phyloP scores from a whole-genome alignment of 2,797 vertebrate genomes.

The Hyperoplus immaculatus region DNA sequence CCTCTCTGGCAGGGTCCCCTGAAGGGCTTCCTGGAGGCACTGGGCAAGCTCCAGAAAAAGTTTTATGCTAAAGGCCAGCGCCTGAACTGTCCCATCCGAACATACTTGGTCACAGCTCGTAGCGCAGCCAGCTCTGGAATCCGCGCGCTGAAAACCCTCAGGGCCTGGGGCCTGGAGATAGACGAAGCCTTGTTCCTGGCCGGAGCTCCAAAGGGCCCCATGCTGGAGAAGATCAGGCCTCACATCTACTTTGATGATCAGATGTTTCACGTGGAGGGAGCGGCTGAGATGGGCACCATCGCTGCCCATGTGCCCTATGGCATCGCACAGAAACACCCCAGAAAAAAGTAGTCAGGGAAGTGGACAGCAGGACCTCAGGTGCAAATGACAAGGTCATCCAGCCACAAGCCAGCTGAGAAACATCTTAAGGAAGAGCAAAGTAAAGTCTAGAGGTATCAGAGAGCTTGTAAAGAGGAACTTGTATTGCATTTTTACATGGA shows the following conservation, averaged over 20 bases:
- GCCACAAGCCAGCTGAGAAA: neutral
- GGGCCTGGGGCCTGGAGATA: slow-evolving; percentile 96
- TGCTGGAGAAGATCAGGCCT: slow-evolving; percentile 95
- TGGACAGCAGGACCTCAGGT: slow-evolving; percentile 48
- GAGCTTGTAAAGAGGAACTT: slow-evolving; percentile 33
- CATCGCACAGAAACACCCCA: slow-evolving; percentile 88
- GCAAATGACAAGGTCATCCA: neutral
- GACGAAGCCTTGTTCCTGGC: slow-evolving; percentile 97
- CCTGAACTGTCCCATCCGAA: slow-evolving; percentile 95
- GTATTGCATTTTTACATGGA: slow-evolving; percentile 29
- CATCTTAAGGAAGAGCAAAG: neutral
- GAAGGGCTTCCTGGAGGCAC: slow-evolving; percentile 93
- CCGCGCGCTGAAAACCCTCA: slow-evolving; percentile 95
- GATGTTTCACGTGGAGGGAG: slow-evolving; percentile 98
- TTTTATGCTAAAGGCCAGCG: slow-evolving; percentile 95
- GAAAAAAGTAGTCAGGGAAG: slow-evolving; percentile 68
- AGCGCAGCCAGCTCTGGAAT: slow-evolving; percentile 97
- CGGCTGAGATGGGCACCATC: slow-evolving; percentile 92
- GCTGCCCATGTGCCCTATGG: slow-evolving; percentile 98
- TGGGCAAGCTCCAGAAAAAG: slow-evolving; percentile 97
- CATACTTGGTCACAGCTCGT: slow-evolving; percentile 94
- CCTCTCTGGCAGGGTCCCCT: slow-evolving; percentile 89
- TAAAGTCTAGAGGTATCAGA: slow-evolving; percentile 3
- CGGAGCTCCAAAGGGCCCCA: slow-evolving; percentile 94
- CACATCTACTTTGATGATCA: slow-evolving; percentile 99